Evolutionary conservation across 30 jellyfish, hydroid and myxozoan species (phyloP).

Genomic region (Chrysaora quinquecirrha): DNA sequence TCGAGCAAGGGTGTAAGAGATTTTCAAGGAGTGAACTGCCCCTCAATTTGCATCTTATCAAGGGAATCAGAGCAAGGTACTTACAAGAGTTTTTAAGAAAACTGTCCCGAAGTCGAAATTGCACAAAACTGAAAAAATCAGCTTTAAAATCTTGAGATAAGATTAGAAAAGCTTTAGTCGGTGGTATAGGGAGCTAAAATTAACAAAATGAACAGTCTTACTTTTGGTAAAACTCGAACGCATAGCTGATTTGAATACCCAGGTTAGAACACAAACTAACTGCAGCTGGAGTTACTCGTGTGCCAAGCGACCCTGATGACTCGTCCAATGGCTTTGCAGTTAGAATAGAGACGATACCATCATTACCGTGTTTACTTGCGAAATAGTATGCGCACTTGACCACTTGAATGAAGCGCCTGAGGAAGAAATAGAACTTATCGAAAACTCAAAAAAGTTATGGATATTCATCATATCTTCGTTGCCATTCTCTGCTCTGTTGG

Average conservation of each 20-base stretch:
- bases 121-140: too few relatives aligned
- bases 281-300: conserved; percentile 81
- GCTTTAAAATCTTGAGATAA: too few relatives aligned
- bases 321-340: conserved; percentile 68
- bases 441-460: neutral
- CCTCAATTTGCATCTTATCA: too few relatives aligned
- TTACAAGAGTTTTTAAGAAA: too few relatives aligned
- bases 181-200: too few relatives aligned
- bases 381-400: conserved; percentile 88
- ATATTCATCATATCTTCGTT: neutral
- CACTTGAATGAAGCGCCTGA: conserved; percentile 92
- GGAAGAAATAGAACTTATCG: neutral
- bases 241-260: conserved; percentile 84
- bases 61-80: too few relatives aligned
- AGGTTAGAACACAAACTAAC: conserved; percentile 69
- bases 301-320: conserved; percentile 73
- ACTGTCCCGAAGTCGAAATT: too few relatives aligned
- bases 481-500: too few relatives aligned
- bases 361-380: conserved; percentile 65
- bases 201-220: too few relatives aligned
- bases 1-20: too few relatives aligned
- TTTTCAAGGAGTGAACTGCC: too few relatives aligned
- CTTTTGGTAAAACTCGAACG: conserved; percentile 87
- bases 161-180: too few relatives aligned
- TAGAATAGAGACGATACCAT: conserved; percentile 73